Percentiles rank a stretch among this genome's conserved stretches.
phyloP scores from a whole-genome alignment of 2,888 invertebrate species.

The Limenitis camilla region DNA sequence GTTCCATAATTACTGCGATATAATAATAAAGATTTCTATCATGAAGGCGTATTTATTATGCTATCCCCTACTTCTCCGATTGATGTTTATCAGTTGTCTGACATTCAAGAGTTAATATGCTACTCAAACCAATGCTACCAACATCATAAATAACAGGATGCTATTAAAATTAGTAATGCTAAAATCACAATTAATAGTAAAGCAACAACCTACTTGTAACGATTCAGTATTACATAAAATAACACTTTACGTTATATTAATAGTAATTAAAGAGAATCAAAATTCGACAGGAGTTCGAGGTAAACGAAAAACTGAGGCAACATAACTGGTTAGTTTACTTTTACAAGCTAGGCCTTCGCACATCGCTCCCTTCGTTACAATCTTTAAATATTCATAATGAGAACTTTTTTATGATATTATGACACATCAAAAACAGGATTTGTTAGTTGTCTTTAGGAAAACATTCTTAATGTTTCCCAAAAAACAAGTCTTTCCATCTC shows the following conservation, averaged over 20 bases:
- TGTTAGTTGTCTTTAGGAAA: no score
- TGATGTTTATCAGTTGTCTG: no score
- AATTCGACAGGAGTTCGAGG: constrained; percentile 7
- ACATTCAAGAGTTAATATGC: no score
- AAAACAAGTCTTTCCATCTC: no score
- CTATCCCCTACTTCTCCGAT: no score
- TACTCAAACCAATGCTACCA: no score
- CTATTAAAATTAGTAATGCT: not conserved
- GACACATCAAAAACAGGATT: no score
- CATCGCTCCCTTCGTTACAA: constrained; percentile 14
- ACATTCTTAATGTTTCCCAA: no score
- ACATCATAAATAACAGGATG: not conserved
- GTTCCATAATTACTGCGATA: no score
- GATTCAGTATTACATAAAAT: constrained; percentile 4
- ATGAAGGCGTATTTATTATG: no score
- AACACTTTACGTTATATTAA: not conserved
- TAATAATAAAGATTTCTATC: no score
- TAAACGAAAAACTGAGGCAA: constrained; percentile 13
- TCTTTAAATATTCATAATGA: not conserved
- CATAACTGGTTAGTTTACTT: constrained; percentile 16
- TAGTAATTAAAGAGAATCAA: not conserved
- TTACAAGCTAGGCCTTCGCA: constrained; percentile 12
- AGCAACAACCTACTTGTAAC: not conserved
- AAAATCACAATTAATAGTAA: not conserved
- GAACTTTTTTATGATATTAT: no score